Conservation (phyloP, 2,888 invertebrate species). For the Spodoptera picta region DNA sequence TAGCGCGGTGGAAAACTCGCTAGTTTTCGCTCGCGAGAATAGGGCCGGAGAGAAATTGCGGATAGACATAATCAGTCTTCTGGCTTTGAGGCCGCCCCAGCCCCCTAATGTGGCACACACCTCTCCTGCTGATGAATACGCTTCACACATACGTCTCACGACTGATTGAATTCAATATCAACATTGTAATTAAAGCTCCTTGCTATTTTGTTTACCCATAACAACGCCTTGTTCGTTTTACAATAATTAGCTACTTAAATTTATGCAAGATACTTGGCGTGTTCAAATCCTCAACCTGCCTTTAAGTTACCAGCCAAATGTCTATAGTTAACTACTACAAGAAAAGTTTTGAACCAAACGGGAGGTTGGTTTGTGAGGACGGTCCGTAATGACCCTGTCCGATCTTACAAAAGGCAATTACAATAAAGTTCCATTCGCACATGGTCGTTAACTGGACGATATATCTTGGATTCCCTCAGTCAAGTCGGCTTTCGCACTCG, state of each 20-base stretch:
- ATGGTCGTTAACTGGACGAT: conserved; percentile 88
- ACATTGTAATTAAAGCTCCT: conserved; percentile 62
- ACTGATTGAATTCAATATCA: conserved; percentile 72
- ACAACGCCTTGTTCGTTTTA: conserved; percentile 19
- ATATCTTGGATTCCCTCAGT: conserved; percentile 84
- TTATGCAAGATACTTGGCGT: conserved; percentile 30
- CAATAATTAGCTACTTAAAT: conserved; percentile 30
- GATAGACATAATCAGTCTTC: conserved; percentile 89
- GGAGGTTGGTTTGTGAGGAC: conserved; percentile 79
- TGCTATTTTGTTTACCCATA: conserved; percentile 34
- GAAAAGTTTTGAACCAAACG: conserved; percentile 79
- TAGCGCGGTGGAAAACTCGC: conserved; percentile 88
- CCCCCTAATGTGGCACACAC: conserved; percentile 84
- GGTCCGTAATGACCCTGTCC: conserved; percentile 85
- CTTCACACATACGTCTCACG: conserved; percentile 74
- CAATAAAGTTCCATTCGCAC: conserved; percentile 88
- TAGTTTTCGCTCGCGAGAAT: conserved; percentile 88
- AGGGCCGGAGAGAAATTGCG: conserved; percentile 88
- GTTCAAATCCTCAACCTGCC: conserved; percentile 63
- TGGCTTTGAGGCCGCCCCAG: conserved; percentile 87
- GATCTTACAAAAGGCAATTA: conserved; percentile 89
- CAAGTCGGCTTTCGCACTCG: conserved; percentile 74
- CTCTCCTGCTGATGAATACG: conserved; percentile 86
- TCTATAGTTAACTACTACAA: conserved; percentile 69
- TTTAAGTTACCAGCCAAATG: conserved; percentile 59